Conservation (phyloP, 2,113 vertebrate genomes). For the Chrysemys picta region DNA sequence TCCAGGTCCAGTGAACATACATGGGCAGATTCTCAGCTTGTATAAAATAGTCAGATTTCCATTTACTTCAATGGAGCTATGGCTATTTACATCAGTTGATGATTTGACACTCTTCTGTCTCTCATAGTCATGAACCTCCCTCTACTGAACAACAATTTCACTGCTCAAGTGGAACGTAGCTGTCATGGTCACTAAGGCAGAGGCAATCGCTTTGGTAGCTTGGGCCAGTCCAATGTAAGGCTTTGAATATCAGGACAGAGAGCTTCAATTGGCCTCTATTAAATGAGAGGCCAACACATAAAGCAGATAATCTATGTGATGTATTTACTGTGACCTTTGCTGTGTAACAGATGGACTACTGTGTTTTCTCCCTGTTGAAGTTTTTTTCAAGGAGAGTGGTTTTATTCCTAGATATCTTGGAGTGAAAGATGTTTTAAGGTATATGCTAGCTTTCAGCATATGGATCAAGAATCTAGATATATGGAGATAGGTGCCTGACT, state of each 20-base stretch:
- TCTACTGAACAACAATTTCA: background rate
- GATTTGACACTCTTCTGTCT: background rate
- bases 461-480: background rate
- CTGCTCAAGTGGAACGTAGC: background rate
- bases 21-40: background rate
- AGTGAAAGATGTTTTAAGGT: background rate
- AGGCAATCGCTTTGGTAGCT: background rate
- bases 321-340: background rate
- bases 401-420: background rate
- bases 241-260: background rate
- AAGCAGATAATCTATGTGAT: background rate
- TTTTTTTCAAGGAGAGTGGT: background rate
- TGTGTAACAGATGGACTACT: background rate
- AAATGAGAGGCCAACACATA: background rate
- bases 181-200: background rate
- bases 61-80: background rate
- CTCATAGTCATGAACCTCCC: background rate
- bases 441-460: rapidly evolving
- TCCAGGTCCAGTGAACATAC: background rate
- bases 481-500: background rate
- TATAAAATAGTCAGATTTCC: background rate
- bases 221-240: background rate
- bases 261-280: background rate
- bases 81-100: background rate
- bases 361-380: background rate